Conservation (phyloP, 2,888 invertebrate genomes). For the Homarus gammarus region DNA sequence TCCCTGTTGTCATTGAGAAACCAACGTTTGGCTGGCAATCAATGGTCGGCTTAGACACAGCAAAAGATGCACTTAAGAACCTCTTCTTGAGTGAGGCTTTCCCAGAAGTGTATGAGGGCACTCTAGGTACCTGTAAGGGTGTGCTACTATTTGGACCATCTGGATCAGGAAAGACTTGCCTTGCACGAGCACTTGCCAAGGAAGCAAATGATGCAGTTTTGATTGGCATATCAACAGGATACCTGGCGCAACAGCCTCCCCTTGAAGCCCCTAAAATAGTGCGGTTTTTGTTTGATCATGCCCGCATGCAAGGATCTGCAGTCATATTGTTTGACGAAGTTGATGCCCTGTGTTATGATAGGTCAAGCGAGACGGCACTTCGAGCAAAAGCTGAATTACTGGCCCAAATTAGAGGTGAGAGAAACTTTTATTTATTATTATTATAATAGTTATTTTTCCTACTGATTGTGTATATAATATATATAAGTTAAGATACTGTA, state of each 20-base stretch:
- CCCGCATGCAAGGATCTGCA: conserved; percentile 69
- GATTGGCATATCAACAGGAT: conserved; percentile 67
- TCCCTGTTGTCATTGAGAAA: conserved; percentile 72
- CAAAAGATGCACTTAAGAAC: conserved; percentile 74
- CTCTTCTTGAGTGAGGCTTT: conserved; percentile 69
- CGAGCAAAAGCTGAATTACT: conserved; percentile 72
- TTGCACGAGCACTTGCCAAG: conserved; percentile 74
- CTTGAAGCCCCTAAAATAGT: conserved; percentile 68
- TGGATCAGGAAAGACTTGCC: conserved; percentile 75
- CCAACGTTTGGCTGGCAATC: conserved; percentile 75
- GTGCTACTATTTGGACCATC: conserved; percentile 74
- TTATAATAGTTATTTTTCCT: too few relatives aligned
- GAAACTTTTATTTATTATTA: too few relatives aligned
- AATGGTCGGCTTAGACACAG: conserved; percentile 73
- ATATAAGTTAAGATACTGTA: neutral
- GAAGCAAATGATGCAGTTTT: conserved; percentile 70
- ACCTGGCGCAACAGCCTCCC: conserved; percentile 61
- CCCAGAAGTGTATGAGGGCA: conserved; percentile 74
- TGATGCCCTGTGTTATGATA: conserved; percentile 65
- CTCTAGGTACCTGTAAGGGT: conserved; percentile 74
- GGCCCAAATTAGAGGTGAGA: conserved; percentile 75
- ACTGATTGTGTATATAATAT: neutral
- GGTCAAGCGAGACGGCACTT: conserved; percentile 63
- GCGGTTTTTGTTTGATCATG: conserved; percentile 74
- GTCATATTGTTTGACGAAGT: conserved; percentile 75